Evolutionary conservation across 2,113 vertebrate genomes (phyloP), one percentile per base, ranked within the genome.

Genomic region (Neodon shergylaensis): DNA sequence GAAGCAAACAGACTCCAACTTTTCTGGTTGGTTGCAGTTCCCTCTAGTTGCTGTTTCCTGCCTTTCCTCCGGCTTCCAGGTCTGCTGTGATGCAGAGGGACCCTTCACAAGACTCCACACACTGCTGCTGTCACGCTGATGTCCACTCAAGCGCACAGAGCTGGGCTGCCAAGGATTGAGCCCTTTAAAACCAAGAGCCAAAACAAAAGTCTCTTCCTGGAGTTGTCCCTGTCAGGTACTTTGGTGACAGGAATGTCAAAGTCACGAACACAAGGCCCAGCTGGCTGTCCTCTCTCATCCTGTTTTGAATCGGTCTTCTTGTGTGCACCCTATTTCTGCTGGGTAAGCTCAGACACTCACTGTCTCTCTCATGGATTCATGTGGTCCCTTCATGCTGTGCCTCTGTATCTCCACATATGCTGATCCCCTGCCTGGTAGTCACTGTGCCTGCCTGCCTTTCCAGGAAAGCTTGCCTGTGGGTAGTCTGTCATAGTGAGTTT

Each of bases 41-140:
- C 61, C 13, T 6, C 28, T 21, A 22, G 63, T 44, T 1, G 8
- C 24, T 10, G 24, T 54, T 83, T 42, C n/a, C 79, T 26, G 12
- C 79, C 36, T 11, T 13, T 65, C 61, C 42, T 31, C 36, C 44
- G 7, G 61, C 42, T 86, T 86, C 17, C 39, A 31, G 61, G 11
- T 36, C 61, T 22, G 17, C 83, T 11, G 22, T 22, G 9, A 47
- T 1, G 16, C 22, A 5, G 47, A 65, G 26, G 36, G 8, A 21
- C 10, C 3, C 7, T 47, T 21, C 81, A 6, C 54, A 17, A 17
- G 54, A 58, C 54, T 58, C 21, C 61, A 47, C 42, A 42, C 2
- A 3, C 63, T 6, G 31, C 28, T 0, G 3, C 63, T 1, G 3
- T 44, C 39, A 49, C 0, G 16, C 3, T 7, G 28, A 47, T 36